Conservation (phyloP, 2,113 vertebrate genomes). For the Notothenia rossii region DNA sequence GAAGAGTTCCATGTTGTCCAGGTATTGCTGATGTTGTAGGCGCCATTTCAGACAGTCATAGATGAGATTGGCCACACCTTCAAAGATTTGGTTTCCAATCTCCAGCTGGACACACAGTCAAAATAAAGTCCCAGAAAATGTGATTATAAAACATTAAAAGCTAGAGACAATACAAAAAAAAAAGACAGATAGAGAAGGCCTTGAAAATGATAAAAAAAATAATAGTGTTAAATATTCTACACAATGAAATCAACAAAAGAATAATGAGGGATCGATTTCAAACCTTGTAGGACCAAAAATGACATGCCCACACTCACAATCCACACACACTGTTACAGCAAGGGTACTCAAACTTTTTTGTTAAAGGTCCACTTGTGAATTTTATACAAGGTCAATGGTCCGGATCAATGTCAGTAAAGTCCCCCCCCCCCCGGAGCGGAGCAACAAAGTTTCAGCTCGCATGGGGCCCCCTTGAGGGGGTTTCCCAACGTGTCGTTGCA, state of each 20-base stretch:
- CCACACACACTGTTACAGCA: neutral
- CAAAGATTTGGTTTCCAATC: conserved; percentile 87
- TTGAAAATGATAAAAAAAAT: neutral
- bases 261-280: neutral
- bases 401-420: too few relatives aligned
- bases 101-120: conserved; percentile 80
- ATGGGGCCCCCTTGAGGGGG: too few relatives aligned
- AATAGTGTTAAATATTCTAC: neutral
- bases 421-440: too few relatives aligned
- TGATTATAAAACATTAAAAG: neutral
- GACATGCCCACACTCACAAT: neutral
- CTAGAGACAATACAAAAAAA: neutral
- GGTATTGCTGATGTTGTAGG: conserved; percentile 89
- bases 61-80: conserved; percentile 88
- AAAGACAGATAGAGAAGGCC: neutral
- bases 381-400: too few relatives aligned
- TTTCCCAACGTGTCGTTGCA: too few relatives aligned
- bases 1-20: conserved; percentile 83
- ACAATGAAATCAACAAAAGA: neutral
- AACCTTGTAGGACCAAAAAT: neutral
- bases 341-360: too few relatives aligned
- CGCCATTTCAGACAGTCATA: conserved; percentile 91
- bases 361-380: too few relatives aligned
- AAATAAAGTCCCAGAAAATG: neutral
- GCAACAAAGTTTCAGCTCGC: too few relatives aligned